A percentile compares a stretch with the other conserved stretches of the same genome.
Conservation (phyloP, 2,797 vertebrate species). For the Scolopax rusticola region DNA sequence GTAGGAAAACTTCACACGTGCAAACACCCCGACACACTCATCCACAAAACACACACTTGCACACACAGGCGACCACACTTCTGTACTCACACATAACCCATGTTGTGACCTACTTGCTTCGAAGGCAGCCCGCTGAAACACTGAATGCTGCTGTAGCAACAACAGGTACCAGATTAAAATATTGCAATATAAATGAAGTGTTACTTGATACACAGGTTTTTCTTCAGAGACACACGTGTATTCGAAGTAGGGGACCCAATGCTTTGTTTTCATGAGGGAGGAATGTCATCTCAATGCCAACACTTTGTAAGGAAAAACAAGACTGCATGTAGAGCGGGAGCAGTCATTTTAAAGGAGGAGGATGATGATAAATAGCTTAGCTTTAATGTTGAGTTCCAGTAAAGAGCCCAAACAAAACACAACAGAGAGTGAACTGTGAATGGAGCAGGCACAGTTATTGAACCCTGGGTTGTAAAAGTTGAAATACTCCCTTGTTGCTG, state of each 20-base stretch:
- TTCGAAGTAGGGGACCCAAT: slow-evolving; percentile 30
- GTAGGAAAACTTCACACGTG: background rate
- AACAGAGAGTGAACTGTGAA: slow-evolving; percentile 15
- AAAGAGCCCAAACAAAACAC: slow-evolving; percentile 20
- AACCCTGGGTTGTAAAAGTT: slow-evolving; percentile 1
- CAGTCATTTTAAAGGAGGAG: slow-evolving; percentile 17
- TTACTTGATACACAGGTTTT: slow-evolving; percentile 56
- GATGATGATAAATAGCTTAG: slow-evolving; percentile 57
- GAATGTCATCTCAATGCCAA: slow-evolving; percentile 13
- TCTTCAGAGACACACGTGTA: background rate
- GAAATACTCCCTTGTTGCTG: background rate
- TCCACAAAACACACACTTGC: background rate
- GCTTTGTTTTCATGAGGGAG: background rate
- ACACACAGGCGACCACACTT: background rate
- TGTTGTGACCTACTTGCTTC: slow-evolving; percentile 52
- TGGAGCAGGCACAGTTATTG: background rate
- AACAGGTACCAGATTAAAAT: slow-evolving; percentile 72
- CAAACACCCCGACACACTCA: slow-evolving; percentile 34
- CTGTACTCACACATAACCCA: slow-evolving; percentile 43
- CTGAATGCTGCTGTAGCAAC: slow-evolving; percentile 61
- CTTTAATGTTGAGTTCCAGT: slow-evolving; percentile 25
- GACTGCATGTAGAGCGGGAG: background rate
- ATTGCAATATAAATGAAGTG: slow-evolving; percentile 63
- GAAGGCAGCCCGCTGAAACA: slow-evolving; percentile 53
- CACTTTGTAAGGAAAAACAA: background rate